Conservation (phyloP, 2,113 vertebrate genomes). For the Pardalotus punctatus region DNA sequence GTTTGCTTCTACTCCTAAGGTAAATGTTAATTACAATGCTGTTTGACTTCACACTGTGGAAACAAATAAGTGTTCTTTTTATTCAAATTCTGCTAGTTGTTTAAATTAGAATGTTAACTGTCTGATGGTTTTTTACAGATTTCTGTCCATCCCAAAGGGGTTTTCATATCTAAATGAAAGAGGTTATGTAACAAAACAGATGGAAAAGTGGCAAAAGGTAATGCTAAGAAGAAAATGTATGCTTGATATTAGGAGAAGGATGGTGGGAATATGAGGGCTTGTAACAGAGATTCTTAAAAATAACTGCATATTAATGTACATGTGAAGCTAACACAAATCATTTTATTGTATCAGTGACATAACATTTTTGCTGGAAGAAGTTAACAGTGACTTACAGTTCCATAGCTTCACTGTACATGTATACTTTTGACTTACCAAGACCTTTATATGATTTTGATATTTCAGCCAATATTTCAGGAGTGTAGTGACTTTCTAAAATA, state of each 20-base stretch:
- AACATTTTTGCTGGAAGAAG: fast-evolving
- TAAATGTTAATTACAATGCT: conserved; percentile 50
- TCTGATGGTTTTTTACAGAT: conserved; percentile 76
- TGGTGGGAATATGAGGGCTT: not conserved
- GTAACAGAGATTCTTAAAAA: not conserved
- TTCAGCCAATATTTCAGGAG: not conserved
- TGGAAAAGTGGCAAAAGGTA: conserved; percentile 99
- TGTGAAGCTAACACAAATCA: not conserved
- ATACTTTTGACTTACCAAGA: not conserved
- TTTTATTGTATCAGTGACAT: not conserved
- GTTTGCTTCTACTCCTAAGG: conserved; percentile 93
- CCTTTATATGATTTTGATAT: not conserved
- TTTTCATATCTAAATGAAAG: conserved; percentile 98
- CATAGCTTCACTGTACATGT: not conserved
- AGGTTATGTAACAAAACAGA: conserved; percentile 94
- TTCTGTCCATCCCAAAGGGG: conserved; percentile 97
- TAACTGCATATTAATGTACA: fast-evolving
- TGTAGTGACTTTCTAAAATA: not conserved
- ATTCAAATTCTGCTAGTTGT: not conserved
- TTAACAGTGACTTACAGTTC: not conserved
- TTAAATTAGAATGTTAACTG: not conserved
- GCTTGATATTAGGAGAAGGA: not conserved
- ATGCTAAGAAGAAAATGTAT: not conserved
- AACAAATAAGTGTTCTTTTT: not conserved
- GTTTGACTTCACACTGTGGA: not conserved